A percentile compares a stretch with the other conserved stretches of the same genome.
phyloP scores from a whole-genome alignment of 2,888 invertebrate species.

The Caenorhabditis angaria region DNA sequence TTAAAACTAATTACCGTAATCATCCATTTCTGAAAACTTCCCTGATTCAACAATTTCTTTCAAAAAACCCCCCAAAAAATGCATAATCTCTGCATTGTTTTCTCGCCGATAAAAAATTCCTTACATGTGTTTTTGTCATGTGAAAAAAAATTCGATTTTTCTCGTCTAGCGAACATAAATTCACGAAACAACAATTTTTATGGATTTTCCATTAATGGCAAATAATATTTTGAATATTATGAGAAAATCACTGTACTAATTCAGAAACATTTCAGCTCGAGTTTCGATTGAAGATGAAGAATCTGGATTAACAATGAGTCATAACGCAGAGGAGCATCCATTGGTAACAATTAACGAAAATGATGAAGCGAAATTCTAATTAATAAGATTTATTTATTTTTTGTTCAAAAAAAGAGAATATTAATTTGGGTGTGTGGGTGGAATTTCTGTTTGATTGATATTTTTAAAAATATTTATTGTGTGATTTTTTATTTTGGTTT shows the following conservation, averaged over 20 bases:
- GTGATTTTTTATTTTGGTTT: no score
- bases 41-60: no score
- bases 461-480: no score
- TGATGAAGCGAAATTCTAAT: slow-evolving; percentile 27
- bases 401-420: background rate
- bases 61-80: no score
- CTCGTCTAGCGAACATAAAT: background rate
- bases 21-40: no score
- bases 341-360: slow-evolving; percentile 46
- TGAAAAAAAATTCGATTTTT: background rate
- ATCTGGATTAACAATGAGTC: slow-evolving; percentile 33
- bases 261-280: slow-evolving; percentile 24
- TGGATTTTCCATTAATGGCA: background rate
- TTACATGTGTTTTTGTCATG: no score
- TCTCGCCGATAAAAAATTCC: no score
- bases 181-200: background rate
- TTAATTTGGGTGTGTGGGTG: no score
- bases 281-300: slow-evolving; percentile 38
- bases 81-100: no score
- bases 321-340: slow-evolving; percentile 39
- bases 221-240: slow-evolving; percentile 14
- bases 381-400: background rate
- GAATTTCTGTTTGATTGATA: no score
- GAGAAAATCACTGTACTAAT: slow-evolving; percentile 3
- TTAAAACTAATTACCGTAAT: no score